Evolutionary conservation across 2,888 invertebrate genomes (phyloP).

Genomic region (Eugnorisma glareosa): DNA sequence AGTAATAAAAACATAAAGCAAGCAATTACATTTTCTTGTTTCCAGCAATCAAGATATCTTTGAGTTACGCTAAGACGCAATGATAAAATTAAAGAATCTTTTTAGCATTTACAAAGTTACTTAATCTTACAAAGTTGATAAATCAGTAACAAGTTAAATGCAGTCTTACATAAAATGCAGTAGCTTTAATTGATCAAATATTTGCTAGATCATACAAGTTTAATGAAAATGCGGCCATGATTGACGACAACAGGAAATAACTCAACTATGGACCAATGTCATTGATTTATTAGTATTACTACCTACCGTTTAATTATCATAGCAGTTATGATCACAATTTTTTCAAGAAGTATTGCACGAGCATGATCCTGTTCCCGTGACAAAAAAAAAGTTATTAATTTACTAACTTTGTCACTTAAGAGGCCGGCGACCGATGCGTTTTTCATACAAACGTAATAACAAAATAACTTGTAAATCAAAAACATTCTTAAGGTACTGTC

Average conservation of each 20-base stretch:
- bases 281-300: conserved; percentile 27
- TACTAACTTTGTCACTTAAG: neutral
- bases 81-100: neutral
- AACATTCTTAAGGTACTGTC: too few species aligned
- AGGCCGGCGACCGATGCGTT: too few species aligned
- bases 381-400: neutral
- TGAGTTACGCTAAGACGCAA: neutral
- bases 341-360: neutral
- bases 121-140: neutral
- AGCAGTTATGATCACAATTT: conserved; percentile 10
- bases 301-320: neutral
- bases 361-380: neutral
- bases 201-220: conserved; percentile 11
- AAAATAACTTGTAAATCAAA: too few species aligned
- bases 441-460: too few species aligned
- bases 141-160: neutral
- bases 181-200: conserved; percentile 23
- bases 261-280: conserved; percentile 38
- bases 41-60: neutral
- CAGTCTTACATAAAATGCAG: neutral
- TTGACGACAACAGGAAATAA: conserved; percentile 48
- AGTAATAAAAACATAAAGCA: neutral
- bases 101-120: neutral
- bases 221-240: conserved; percentile 39
- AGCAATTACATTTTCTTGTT: neutral